A percentile compares a stretch with the other conserved stretches of the same genome.
These are phyloP conservation scores for Sminthurinus signatus DNA, from an alignment of 1,140 invertebrate genomes.

Conservation along the genomic window DNA sequence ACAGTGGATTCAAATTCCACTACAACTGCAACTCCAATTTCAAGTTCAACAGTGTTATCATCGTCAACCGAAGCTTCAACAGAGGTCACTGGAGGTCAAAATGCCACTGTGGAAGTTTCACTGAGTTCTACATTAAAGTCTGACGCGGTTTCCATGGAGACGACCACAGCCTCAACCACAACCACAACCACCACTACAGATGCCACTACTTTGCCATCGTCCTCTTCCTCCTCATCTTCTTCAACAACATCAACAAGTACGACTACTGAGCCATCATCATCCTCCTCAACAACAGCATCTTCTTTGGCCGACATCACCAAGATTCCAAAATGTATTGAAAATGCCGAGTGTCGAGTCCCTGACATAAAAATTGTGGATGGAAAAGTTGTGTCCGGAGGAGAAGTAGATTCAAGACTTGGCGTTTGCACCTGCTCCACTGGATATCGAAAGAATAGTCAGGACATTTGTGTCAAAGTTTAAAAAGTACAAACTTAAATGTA, in stretches of 20 bases:
- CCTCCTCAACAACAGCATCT: not conserved
- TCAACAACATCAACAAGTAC: not conserved
- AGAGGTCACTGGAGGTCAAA: not conserved
- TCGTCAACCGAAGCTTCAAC: not conserved
- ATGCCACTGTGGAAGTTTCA: too few relatives aligned
- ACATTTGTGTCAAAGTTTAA: not conserved
- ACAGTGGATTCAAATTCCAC: not conserved
- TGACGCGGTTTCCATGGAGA: not conserved
- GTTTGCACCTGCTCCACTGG: not conserved
- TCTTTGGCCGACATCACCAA: not conserved
- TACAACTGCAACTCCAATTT: not conserved
- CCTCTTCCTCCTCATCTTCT: not conserved
- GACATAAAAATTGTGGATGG: constrained; percentile 1
- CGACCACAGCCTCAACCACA: not conserved
- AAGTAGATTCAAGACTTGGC: not conserved
- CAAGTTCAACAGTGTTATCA: not conserved
- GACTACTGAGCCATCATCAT: not conserved
- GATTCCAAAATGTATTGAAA: not conserved
- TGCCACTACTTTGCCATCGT: not conserved
- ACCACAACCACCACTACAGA: constrained; percentile 4
- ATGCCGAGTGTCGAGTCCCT: not conserved
- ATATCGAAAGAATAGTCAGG: not conserved
- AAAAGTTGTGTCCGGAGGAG: not conserved
- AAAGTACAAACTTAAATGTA: too few relatives aligned
- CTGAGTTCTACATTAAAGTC: too few relatives aligned